These are phyloP conservation scores for Lithodes maja DNA, from an alignment of 2,888 invertebrate genomes.

Conservation along the genomic window DNA sequence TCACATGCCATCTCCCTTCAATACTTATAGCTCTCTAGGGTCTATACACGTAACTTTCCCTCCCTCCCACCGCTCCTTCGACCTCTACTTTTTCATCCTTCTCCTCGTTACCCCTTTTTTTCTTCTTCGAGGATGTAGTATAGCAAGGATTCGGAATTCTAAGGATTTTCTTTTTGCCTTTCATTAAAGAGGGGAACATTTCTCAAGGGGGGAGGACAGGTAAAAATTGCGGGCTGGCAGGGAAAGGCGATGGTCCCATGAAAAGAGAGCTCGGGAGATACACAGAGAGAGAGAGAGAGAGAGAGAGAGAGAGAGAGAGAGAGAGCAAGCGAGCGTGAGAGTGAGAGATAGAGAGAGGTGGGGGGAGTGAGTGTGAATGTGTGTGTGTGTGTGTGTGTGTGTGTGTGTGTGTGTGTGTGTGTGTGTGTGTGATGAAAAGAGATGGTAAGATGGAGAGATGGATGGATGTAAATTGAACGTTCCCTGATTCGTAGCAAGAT, in stretches of 20 bases:
- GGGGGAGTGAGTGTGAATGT: not conserved
- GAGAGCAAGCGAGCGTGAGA: not conserved
- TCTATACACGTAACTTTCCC: not conserved
- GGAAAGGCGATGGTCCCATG: constrained; percentile 53
- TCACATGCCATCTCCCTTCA: not conserved
- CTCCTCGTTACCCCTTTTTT: constrained; percentile 27
- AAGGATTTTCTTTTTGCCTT: constrained; percentile 43
- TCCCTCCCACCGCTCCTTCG: not conserved
- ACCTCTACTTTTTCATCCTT: constrained; percentile 12
- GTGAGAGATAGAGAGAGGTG: not conserved
- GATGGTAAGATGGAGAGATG: not conserved
- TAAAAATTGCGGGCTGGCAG: constrained; percentile 57
- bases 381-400: not conserved
- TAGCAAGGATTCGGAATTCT: constrained; percentile 52
- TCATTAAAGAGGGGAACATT: constrained; percentile 40
- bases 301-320: constrained; percentile 5
- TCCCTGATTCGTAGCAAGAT: not conserved
- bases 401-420: not conserved
- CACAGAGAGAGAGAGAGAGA: constrained; percentile 24
- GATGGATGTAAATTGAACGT: not conserved
- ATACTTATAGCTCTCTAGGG: not conserved
- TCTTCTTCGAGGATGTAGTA: constrained; percentile 32
- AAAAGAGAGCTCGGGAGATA: constrained; percentile 40
- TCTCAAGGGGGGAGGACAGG: constrained; percentile 57
- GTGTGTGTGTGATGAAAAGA: not conserved